These are phyloP conservation scores for Colaptes auratus DNA, from an alignment of 2,113 vertebrate genomes.

Conservation along the genomic window DNA sequence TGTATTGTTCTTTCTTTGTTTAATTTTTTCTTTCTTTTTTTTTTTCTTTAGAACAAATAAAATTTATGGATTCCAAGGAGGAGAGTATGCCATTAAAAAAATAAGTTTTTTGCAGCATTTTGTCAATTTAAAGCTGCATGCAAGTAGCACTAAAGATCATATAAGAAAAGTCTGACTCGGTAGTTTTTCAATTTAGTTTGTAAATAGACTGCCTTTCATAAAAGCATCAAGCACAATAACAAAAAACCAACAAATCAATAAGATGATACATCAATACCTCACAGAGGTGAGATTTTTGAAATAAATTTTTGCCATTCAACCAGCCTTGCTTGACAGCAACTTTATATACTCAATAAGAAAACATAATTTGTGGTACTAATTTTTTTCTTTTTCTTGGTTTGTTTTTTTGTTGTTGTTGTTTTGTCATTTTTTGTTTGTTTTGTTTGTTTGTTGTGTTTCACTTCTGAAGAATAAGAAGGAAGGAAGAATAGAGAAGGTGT, in stretches of 20 bases:
- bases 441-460: constrained; percentile 77
- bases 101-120: constrained; percentile 71
- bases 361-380: constrained; percentile 76
- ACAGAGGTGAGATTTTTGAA: constrained; percentile 80
- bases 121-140: constrained; percentile 70
- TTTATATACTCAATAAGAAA: constrained; percentile 83
- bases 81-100: constrained; percentile 71
- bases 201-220: constrained; percentile 84
- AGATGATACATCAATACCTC: constrained; percentile 77
- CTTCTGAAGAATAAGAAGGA: constrained; percentile 51
- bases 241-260: constrained; percentile 80
- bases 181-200: constrained; percentile 84
- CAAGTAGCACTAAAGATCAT: constrained; percentile 63
- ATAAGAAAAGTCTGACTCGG: constrained; percentile 75
- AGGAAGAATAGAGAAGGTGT: constrained; percentile 24
- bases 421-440: background rate
- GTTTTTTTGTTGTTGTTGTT: too few relatives aligned
- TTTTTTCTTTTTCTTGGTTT: too few relatives aligned
- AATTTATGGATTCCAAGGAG: constrained; percentile 71
- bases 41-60: constrained; percentile 61
- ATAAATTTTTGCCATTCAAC: constrained; percentile 80
- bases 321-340: constrained; percentile 74
- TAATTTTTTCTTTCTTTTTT: background rate
- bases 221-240: constrained; percentile 80
- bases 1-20: constrained; percentile 16